A percentile compares a stretch with the other conserved stretches of the same genome.
Conservation (phyloP, 2,888 invertebrate genomes). For the Balanococcus diminutus region DNA sequence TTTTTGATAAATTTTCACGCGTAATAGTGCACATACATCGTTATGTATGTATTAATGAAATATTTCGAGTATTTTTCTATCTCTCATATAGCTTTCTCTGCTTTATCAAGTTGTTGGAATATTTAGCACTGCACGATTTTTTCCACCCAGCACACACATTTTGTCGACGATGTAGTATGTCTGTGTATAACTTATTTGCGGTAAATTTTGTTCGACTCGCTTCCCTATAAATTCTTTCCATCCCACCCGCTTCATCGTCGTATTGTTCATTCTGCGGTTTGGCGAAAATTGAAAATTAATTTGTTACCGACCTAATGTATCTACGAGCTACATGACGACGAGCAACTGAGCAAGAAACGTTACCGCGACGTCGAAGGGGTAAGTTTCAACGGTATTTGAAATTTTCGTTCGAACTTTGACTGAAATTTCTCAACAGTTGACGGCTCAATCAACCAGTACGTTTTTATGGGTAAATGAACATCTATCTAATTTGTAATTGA, state of each 20-base stretch:
- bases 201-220: background rate
- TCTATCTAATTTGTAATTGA: background rate
- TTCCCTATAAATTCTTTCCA: background rate
- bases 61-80: conserved; percentile 19
- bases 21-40: background rate
- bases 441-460: background rate
- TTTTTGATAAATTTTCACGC: conserved; percentile 15
- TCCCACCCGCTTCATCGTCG: background rate
- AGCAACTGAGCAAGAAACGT: background rate
- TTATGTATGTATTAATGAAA: conserved; percentile 3
- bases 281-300: conserved; percentile 1
- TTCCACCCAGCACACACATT: background rate
- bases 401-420: background rate
- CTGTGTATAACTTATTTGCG: background rate
- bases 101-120: conserved; percentile 14
- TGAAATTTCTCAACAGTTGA: background rate
- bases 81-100: background rate
- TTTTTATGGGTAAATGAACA: background rate
- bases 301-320: background rate
- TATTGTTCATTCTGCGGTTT: conserved; percentile 1
- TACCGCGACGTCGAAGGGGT: background rate
- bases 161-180: background rate
- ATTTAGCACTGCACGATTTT: background rate
- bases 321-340: background rate
- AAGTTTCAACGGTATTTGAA: background rate